phyloP scores from a whole-genome alignment of 2,113 vertebrate species.

The Corapipo altera region DNA sequence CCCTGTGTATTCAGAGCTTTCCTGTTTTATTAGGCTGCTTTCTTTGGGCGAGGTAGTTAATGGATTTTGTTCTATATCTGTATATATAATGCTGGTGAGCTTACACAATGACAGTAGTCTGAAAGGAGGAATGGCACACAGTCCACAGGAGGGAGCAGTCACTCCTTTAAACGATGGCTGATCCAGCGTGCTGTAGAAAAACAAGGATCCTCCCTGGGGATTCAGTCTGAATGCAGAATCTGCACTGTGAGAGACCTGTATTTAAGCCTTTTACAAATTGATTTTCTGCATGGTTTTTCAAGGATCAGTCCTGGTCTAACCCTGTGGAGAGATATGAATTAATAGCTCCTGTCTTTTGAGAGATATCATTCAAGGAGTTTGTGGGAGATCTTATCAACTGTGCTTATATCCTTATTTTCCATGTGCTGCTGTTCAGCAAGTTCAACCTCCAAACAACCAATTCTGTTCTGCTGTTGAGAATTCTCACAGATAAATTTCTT shows the following conservation, averaged over 20 bases:
- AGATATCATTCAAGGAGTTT: neutral
- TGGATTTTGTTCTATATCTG: neutral
- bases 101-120: accelerated
- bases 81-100: accelerated
- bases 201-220: neutral
- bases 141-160: neutral
- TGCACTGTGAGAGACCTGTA: neutral
- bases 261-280: neutral
- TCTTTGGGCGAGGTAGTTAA: neutral
- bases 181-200: accelerated
- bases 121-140: neutral
- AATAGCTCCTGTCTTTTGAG: neutral
- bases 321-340: neutral
- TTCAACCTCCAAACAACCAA: neutral
- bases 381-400: neutral
- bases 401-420: neutral
- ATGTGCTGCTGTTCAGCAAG: neutral
- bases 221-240: neutral
- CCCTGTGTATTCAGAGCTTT: neutral
- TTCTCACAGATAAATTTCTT: neutral
- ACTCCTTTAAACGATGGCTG: neutral
- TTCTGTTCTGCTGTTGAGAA: neutral
- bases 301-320: neutral
- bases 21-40: neutral
- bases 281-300: neutral